Conservation (phyloP, 2,888 invertebrate genomes). For the Ormyrus labotus region DNA sequence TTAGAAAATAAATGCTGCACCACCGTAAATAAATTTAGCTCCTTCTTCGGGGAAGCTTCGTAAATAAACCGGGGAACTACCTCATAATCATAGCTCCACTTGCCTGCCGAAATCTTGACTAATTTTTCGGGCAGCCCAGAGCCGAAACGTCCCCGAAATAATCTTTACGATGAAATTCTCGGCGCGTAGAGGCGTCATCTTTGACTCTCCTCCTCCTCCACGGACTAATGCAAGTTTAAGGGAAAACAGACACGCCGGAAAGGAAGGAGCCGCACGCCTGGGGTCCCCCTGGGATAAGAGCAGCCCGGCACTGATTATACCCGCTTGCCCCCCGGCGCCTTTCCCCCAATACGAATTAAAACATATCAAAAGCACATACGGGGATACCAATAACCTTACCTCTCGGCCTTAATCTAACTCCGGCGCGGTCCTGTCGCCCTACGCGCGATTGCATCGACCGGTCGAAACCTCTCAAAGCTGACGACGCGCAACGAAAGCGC, state of each 20-base stretch:
- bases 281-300: too few relatives aligned
- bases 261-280: constrained; percentile 7
- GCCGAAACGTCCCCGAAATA: too few relatives aligned
- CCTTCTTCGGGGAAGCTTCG: too few relatives aligned
- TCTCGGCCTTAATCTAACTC: constrained; percentile 40
- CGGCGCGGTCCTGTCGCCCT: neutral
- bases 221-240: constrained; percentile 24
- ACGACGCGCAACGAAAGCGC: constrained; percentile 21
- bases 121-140: too few relatives aligned
- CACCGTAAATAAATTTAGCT: too few relatives aligned
- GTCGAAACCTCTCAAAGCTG: neutral
- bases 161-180: too few relatives aligned
- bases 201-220: neutral
- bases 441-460: constrained; percentile 5
- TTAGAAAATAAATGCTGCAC: too few relatives aligned
- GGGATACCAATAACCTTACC: constrained; percentile 54
- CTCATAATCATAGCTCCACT: too few relatives aligned
- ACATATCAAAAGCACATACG: constrained; percentile 62
- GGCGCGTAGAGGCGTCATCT: too few relatives aligned
- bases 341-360: constrained; percentile 67
- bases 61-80: too few relatives aligned
- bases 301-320: constrained; percentile 63
- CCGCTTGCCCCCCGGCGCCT: constrained; percentile 54
- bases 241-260: constrained; percentile 27
- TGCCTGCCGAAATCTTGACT: too few relatives aligned